Conservation (phyloP, 64 coral and sea anemone genomes). For the Dendrophyllia cribrosa region DNA sequence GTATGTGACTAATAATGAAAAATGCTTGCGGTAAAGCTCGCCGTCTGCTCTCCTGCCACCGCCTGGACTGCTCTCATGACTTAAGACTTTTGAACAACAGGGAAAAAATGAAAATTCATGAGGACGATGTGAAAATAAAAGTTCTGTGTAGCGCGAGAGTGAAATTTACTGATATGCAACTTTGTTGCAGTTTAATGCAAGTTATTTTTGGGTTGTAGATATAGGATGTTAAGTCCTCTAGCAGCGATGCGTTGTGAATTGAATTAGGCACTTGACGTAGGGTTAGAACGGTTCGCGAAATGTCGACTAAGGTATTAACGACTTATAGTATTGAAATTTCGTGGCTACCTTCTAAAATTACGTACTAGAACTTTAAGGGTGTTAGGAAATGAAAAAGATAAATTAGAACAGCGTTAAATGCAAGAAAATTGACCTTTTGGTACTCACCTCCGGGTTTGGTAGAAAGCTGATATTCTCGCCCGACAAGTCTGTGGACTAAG, state of each 20-base stretch:
- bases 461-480: constrained; percentile 4
- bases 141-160: background rate
- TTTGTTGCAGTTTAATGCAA: background rate
- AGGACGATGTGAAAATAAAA: background rate
- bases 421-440: too few relatives aligned
- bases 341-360: too few relatives aligned
- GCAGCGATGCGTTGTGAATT: too few relatives aligned
- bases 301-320: too few relatives aligned
- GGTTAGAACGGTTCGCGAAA: too few relatives aligned
- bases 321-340: too few relatives aligned
- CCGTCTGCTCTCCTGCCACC: background rate
- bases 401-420: too few relatives aligned
- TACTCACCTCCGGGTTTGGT: constrained; percentile 25
- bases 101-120: constrained; percentile 5
- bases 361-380: too few relatives aligned
- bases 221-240: too few relatives aligned
- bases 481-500: background rate
- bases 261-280: too few relatives aligned
- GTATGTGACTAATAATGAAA: background rate
- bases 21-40: background rate
- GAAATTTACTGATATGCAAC: background rate
- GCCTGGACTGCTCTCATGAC: background rate
- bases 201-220: too few relatives aligned
- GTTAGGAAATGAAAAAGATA: too few relatives aligned
- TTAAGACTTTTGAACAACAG: background rate